Evolutionary conservation across 2,888 invertebrate species (phyloP).

Genomic region (Pammene fasciana): DNA sequence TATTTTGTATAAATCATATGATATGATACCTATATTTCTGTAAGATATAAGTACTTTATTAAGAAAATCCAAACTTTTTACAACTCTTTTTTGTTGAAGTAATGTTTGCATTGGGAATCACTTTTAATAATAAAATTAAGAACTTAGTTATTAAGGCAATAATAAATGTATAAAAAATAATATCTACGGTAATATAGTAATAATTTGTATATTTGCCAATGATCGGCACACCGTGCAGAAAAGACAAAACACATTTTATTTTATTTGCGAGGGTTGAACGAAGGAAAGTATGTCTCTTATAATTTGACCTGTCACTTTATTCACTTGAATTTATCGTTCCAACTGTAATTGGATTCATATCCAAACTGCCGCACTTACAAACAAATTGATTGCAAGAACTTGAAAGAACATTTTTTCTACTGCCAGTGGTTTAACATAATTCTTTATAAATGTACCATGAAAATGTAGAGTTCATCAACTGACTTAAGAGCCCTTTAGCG

Average conservation of each 20-base stretch:
- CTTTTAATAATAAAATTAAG: no score
- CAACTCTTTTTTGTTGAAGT: no score
- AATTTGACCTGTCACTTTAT: constrained; percentile 37
- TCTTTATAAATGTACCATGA: no score
- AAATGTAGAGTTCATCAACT: no score
- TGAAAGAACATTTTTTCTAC: no score
- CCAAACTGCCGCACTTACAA: not conserved
- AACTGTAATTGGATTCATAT: not conserved
- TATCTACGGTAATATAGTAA: constrained; percentile 26
- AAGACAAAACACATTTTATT: constrained; percentile 57
- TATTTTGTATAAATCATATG: not conserved
- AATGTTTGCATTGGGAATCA: no score
- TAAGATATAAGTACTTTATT: not conserved
- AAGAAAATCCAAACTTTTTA: no score
- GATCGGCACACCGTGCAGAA: constrained; percentile 42
- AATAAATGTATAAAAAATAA: constrained; percentile 1
- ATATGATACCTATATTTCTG: not conserved
- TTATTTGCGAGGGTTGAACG: constrained; percentile 77
- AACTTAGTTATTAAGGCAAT: not conserved
- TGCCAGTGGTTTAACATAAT: no score
- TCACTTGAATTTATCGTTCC: constrained; percentile 15
- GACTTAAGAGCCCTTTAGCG: no score
- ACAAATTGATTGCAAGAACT: not conserved
- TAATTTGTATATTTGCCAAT: constrained; percentile 43
- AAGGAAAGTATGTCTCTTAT: constrained; percentile 77